Base-by-base conservation (phyloP, 2,888 invertebrate species). In the Stegana nigrithorax region DNA sequence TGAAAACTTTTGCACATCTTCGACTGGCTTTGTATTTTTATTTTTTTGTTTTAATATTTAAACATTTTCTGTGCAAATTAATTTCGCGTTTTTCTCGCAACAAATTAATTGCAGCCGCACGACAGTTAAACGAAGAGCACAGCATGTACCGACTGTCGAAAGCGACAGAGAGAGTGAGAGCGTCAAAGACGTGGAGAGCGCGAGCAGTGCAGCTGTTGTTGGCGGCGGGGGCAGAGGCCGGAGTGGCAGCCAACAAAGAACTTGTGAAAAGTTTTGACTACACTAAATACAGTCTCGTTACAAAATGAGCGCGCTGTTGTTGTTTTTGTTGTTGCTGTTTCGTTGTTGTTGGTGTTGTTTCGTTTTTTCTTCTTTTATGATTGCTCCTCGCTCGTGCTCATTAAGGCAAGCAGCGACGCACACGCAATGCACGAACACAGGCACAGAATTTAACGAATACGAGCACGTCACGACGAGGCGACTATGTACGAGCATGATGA, bases 211-310 rank as follows among this genome's bases (percentile, higher is more conserved):
- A 23, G 53, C 58, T 59, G 62, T 6, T 23, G 57, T 14, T 10
- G 44, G 32, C 8, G 47, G 50, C 19, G 50, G 45, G 5, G 56
- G 36, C 7, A 39, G 44, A 27, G 19, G 14, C 58, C n/a, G n/a
- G 25, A 42, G 62, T 60, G 17, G 19, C n/a, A 5, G 19, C 5
- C 32, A 55, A 36, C 4, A 2, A 55, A 55, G 69, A 70, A 71
- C 71, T 69, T 78, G 70, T 71, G 72, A 70, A 77, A 73, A 80
- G 71, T 71, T 73, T 73, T 70, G 75, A 63, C 70, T 73, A 71
- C 73, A 75, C 82, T 83, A 82, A 83, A 82, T 81, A 83, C 82
- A 81, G 78, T 73, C 83, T 83, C 68, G 82, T 83, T 82, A 82
- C 72, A 78, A 71, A 59, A 78, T 74, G 80, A 78, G 75, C 67